Conservation (phyloP, 2,888 invertebrate genomes). For the Gari tellinella region DNA sequence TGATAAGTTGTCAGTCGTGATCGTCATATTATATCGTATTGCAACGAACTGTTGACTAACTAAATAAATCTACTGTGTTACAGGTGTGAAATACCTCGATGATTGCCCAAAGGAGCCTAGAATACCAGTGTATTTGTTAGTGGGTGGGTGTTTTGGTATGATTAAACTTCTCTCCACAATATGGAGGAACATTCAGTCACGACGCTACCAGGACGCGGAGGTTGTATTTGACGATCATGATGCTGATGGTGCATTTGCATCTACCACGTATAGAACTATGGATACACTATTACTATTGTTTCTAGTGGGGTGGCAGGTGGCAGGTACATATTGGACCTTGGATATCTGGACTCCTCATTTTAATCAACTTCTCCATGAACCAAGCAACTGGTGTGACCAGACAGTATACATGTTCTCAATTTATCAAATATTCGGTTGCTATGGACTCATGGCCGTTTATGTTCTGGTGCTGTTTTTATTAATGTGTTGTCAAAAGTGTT, state of each 20-base stretch:
- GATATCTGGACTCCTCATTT: constrained; percentile 92
- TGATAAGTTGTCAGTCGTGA: too few relatives aligned
- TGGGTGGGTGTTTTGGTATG: constrained; percentile 91
- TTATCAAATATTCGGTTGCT: constrained; percentile 90
- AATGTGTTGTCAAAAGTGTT: constrained; percentile 36
- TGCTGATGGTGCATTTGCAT: constrained; percentile 76
- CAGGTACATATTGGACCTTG: constrained; percentile 92
- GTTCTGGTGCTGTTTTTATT: constrained; percentile 41
- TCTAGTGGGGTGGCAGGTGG: constrained; percentile 90
- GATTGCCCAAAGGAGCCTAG: constrained; percentile 92
- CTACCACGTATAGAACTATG: constrained; percentile 87
- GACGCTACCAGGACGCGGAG: constrained; percentile 85
- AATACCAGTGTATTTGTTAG: constrained; percentile 93
- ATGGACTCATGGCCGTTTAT: constrained; percentile 85
- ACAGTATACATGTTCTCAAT: constrained; percentile 91
- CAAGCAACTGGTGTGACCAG: constrained; percentile 92
- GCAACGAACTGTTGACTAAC: neutral
- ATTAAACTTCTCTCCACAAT: constrained; percentile 87
- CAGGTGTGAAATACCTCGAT: constrained; percentile 91
- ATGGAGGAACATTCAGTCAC: constrained; percentile 88
- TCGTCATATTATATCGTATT: neutral
- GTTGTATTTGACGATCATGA: constrained; percentile 72
- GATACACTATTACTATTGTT: constrained; percentile 89
- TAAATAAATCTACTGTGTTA: too few relatives aligned
- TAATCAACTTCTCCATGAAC: constrained; percentile 89